Base-by-base conservation (phyloP, 2,888 invertebrate species). In the Amphimallon solstitiale region DNA sequence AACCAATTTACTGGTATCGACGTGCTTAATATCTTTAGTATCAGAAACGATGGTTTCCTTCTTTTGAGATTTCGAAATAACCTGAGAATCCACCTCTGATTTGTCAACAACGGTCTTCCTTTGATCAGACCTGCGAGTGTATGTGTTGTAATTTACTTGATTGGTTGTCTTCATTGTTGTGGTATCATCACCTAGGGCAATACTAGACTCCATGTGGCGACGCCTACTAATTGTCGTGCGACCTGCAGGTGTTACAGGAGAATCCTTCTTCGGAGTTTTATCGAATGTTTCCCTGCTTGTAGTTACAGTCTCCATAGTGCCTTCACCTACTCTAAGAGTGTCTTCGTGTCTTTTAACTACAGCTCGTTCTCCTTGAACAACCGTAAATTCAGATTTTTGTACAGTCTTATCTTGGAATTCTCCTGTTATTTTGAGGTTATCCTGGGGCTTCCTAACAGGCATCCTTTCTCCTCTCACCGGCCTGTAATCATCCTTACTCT, bases 181-280 rank as follows among this genome's bases (percentile, higher is more conserved):
- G 0, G 77, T 83, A 68, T 89, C 89, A 72, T 84, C 85, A 1
- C 90, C 89, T 15, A 90, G 77, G 6, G 83, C 84, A 62, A 91
- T 86, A 66, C 89, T 89, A 0, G 92, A 91, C 80, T 90, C 89
- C 80, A 88, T 87, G 74, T 90, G 87, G 12, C 84, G 86, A 71
- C 87, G 82, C 62, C 85, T 87, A 66, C 87, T 87, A 14, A 85
- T 82, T 10, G 73, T 68, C 0, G 73, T 82, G 68, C 85, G 85
- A 29, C 84, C 85, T 35, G 81, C 84, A 46, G 84, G 83, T 34
- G 85, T 80, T 21, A 75, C 73, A 51, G 73, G 76, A 74, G 65
- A 69, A 12, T 86, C 86, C 77, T 85, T 88, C 77, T 85, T 87
- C n/a, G 86, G 85, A 69, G 86, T 83, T 67, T 71, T 78, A 73